Percentiles rank a stretch among this genome's conserved stretches.
Evolutionary conservation across 1,140 invertebrate genomes (phyloP).

Genomic region (Rhyzopertha dominica): DNA sequence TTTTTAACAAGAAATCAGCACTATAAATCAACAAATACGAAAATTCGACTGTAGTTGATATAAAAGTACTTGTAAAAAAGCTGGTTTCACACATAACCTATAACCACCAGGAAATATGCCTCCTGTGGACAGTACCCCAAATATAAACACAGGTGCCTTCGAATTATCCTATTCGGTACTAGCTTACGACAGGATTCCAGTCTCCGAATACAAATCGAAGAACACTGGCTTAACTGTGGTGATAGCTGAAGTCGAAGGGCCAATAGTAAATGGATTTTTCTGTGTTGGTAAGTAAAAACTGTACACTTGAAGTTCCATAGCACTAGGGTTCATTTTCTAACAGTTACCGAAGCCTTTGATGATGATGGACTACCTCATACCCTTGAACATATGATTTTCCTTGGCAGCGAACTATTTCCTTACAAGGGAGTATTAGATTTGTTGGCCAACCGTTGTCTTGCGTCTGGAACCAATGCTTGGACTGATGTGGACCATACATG

Average conservation of each 20-base stretch:
- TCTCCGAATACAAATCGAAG: constrained; percentile 76
- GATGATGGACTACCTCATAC: constrained; percentile 92
- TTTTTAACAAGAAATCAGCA: too few species aligned
- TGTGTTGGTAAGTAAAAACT: constrained; percentile 65
- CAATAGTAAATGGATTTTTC: constrained; percentile 81
- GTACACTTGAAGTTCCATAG: too few species aligned
- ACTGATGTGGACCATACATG: constrained; percentile 81
- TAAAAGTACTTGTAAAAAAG: too few species aligned
- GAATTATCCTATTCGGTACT: constrained; percentile 59
- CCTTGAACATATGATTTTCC: constrained; percentile 86
- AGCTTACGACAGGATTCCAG: constrained; percentile 65
- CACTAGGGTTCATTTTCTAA: constrained; percentile 25
- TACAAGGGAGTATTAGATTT: constrained; percentile 87
- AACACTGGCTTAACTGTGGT: constrained; percentile 74
- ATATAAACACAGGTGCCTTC: constrained; percentile 49
- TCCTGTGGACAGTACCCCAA: constrained; percentile 51
- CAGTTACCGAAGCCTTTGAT: constrained; percentile 85
- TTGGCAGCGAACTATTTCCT: constrained; percentile 86
- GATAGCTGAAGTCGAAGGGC: constrained; percentile 79
- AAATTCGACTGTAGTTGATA: too few species aligned
- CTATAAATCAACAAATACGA: too few species aligned
- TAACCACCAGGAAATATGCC: too few species aligned
- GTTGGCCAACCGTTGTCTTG: constrained; percentile 81
- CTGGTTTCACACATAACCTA: too few species aligned
- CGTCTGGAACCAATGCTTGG: constrained; percentile 86